Percentiles rank a stretch among this genome's conserved stretches.
These are phyloP conservation scores for Epinephelus awoara DNA, from an alignment of 2,797 vertebrate species.

Conservation along the genomic window DNA sequence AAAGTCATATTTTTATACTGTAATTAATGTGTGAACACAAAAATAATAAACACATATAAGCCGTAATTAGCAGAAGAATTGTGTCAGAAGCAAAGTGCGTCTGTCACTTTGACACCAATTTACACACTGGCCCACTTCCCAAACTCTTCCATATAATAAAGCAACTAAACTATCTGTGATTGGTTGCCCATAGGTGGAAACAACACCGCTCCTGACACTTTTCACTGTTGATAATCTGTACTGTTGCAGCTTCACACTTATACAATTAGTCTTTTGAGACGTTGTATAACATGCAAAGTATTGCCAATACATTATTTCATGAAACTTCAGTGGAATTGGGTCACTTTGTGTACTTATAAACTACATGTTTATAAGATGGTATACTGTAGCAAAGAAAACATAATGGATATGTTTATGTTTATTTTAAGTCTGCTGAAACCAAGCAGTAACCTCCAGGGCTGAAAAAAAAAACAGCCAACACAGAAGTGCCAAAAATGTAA, in stretches of 20 bases:
- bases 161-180: not conserved
- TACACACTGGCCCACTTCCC: constrained; percentile 15
- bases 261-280: not conserved
- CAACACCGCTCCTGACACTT: not conserved
- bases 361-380: not conserved
- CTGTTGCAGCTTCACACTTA: constrained; percentile 7
- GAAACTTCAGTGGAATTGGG: not conserved
- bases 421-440: not conserved
- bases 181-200: not conserved
- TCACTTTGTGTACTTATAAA: not conserved
- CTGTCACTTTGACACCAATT: constrained; percentile 36
- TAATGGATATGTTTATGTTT: not conserved
- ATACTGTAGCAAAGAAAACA: not conserved
- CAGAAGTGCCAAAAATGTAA: too few species aligned
- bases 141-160: not conserved
- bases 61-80: constrained; percentile 12
- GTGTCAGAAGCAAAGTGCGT: constrained; percentile 27
- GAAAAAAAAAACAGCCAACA: too few species aligned
- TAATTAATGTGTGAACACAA: constrained; percentile 25
- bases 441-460: too few species aligned
- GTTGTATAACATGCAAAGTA: not conserved
- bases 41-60: constrained; percentile 13
- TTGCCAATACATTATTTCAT: not conserved
- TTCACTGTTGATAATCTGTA: not conserved
- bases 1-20: constrained; percentile 4